Percentiles rank a stretch among this genome's conserved stretches.
These are phyloP conservation scores for Holotrichia oblita DNA, from an alignment of 1,140 invertebrate genomes.

Conservation along the genomic window DNA sequence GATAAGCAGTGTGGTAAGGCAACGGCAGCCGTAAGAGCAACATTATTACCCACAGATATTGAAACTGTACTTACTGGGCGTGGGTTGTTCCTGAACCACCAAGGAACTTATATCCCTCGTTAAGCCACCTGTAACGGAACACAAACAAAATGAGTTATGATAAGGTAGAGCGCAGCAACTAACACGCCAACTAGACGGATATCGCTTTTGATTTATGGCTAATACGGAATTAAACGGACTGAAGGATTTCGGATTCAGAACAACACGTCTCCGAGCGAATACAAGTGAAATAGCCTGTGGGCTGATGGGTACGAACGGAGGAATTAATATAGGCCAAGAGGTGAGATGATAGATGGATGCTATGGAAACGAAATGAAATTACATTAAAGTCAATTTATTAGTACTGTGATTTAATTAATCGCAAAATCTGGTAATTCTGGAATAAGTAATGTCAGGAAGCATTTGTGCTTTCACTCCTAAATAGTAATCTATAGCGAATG, in stretches of 20 bases:
- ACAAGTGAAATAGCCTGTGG: not conserved
- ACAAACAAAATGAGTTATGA: constrained; percentile 40
- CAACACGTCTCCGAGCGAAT: constrained; percentile 17
- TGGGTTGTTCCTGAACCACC: constrained; percentile 75
- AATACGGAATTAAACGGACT: constrained; percentile 27
- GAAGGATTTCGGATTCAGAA: constrained; percentile 36
- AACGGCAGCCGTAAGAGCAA: not conserved
- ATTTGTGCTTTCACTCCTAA: not conserved
- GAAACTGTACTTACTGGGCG: constrained; percentile 67
- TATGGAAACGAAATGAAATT: constrained; percentile 25
- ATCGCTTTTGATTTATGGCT: constrained; percentile 33
- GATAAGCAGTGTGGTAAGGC: not conserved
- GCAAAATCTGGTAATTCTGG: not conserved
- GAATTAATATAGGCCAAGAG: constrained; percentile 7
- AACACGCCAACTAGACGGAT: constrained; percentile 26
- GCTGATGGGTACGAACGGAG: not conserved
- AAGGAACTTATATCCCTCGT: constrained; percentile 77
- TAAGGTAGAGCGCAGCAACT: constrained; percentile 29
- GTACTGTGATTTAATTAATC: not conserved
- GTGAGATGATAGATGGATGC: constrained; percentile 16
- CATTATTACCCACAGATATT: constrained; percentile 29
- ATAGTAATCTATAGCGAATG: too few relatives aligned
- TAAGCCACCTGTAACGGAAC: constrained; percentile 66
- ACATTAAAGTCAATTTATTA: constrained; percentile 1
- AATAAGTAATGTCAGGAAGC: not conserved